Conservation (phyloP, 1,140 invertebrate genomes). For the Conus ventricosus region DNA sequence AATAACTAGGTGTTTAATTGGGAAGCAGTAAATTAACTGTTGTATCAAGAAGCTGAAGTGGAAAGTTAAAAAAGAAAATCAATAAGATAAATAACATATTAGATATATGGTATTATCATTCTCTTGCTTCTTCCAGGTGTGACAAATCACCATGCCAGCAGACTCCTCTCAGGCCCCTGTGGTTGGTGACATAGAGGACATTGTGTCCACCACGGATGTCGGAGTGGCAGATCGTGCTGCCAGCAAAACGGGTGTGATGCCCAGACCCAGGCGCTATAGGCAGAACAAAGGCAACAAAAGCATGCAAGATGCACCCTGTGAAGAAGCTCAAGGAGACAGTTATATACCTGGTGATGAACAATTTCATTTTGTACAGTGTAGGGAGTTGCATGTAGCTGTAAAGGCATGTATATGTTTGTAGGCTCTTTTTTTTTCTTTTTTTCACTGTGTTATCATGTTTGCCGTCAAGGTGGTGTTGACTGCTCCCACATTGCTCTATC, state of each 20-base stretch:
- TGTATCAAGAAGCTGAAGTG: too few species aligned
- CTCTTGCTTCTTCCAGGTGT: neutral
- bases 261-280: conserved; percentile 44
- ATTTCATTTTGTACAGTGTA: neutral
- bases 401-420: too few species aligned
- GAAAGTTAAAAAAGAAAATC: too few species aligned
- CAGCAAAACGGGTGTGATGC: conserved; percentile 50
- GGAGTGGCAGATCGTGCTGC: conserved; percentile 45
- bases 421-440: too few species aligned
- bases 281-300: conserved; percentile 18
- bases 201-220: conserved; percentile 48
- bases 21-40: too few species aligned
- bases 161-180: conserved; percentile 12
- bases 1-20: too few species aligned
- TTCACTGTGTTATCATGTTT: too few species aligned
- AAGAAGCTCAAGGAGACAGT: conserved; percentile 56
- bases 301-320: conserved; percentile 22
- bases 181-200: conserved; percentile 64
- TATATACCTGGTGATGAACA: conserved; percentile 59
- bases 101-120: neutral
- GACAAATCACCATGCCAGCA: conserved; percentile 35
- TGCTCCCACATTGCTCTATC: too few species aligned
- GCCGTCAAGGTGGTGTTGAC: too few species aligned
- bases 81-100: too few species aligned
- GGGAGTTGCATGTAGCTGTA: too few species aligned